phyloP scores from a whole-genome alignment of 2,888 invertebrate genomes.

The Drepana falcataria region DNA sequence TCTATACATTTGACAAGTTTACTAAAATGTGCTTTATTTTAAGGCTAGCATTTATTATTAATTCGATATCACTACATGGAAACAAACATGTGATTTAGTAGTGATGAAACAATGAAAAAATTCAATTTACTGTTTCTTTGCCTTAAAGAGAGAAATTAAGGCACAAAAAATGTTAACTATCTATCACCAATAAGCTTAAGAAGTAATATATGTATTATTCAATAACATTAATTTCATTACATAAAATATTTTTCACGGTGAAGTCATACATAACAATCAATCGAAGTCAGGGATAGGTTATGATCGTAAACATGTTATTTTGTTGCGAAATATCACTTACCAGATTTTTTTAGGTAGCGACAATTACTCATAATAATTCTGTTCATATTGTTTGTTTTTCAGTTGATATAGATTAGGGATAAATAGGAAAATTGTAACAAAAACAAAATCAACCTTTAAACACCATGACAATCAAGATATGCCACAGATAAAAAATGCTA shows the following conservation, averaged over 20 bases:
- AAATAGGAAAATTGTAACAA: conserved; percentile 54
- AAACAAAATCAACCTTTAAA: conserved; percentile 72
- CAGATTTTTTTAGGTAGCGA: conserved; percentile 61
- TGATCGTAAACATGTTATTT: conserved; percentile 16
- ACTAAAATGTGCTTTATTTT: too few relatives aligned
- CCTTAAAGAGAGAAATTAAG: conserved; percentile 6
- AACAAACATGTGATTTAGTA: conserved; percentile 30
- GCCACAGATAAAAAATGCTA: conserved; percentile 10
- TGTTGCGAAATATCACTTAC: conserved; percentile 41
- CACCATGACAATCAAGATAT: conserved; percentile 59
- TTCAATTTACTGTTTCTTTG: too few relatives aligned
- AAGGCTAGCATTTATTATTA: too few relatives aligned
- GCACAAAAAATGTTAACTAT: not conserved
- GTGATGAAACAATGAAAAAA: conserved; percentile 11
- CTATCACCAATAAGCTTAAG: too few relatives aligned
- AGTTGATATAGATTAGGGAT: conserved; percentile 26
- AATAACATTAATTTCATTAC: conserved; percentile 11
- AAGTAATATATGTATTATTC: too few relatives aligned
- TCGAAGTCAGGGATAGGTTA: conserved; percentile 51
- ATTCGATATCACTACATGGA: conserved; percentile 12
- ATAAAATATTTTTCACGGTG: conserved; percentile 32
- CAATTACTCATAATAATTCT: conserved; percentile 59
- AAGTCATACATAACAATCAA: conserved; percentile 48
- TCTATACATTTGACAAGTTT: too few relatives aligned
- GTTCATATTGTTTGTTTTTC: conserved; percentile 52